Percentiles rank a stretch among this genome's conserved stretches.
These are phyloP conservation scores for Paraescarpia echinospica DNA, from an alignment of 1,140 invertebrate genomes.

Conservation along the genomic window DNA sequence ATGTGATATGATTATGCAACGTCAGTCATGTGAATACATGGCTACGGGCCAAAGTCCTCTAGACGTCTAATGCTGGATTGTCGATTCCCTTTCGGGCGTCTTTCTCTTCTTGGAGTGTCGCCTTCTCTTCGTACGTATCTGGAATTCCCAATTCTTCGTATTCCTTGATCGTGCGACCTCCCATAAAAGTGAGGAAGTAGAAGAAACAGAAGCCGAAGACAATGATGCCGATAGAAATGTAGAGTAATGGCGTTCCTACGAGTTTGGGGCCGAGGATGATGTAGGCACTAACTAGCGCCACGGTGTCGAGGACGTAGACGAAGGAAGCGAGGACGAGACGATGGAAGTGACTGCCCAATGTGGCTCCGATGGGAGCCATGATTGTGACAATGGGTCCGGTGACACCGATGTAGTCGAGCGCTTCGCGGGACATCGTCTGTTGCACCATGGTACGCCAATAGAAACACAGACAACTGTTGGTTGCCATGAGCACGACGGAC, in stretches of 20 bases:
- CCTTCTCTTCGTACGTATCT: not conserved
- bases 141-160: not conserved
- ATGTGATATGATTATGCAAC: no score
- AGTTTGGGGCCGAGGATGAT: conserved; percentile 8
- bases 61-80: not conserved
- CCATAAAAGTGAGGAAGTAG: not conserved
- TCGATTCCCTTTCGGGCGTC: not conserved
- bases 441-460: conserved; percentile 50
- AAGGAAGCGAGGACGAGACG: conserved; percentile 46
- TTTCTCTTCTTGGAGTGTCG: not conserved
- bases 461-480: conserved; percentile 42
- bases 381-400: conserved; percentile 38
- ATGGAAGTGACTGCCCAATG: conserved; percentile 50
- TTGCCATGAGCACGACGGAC: conserved; percentile 46
- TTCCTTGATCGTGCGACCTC: not conserved
- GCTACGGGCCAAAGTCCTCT: not conserved
- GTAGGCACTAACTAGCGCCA: conserved; percentile 44
- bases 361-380: conserved; percentile 48
- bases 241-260: not conserved
- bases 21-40: not conserved
- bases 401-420: conserved; percentile 47
- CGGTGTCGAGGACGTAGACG: conserved; percentile 44
- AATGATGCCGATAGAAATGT: conserved; percentile 17
- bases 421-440: conserved; percentile 40
- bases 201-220: conserved; percentile 20